Percentiles rank a stretch among this genome's conserved stretches.
These are phyloP conservation scores for Labeo catla DNA, from an alignment of 2,113 vertebrate species.

Conservation along the genomic window DNA sequence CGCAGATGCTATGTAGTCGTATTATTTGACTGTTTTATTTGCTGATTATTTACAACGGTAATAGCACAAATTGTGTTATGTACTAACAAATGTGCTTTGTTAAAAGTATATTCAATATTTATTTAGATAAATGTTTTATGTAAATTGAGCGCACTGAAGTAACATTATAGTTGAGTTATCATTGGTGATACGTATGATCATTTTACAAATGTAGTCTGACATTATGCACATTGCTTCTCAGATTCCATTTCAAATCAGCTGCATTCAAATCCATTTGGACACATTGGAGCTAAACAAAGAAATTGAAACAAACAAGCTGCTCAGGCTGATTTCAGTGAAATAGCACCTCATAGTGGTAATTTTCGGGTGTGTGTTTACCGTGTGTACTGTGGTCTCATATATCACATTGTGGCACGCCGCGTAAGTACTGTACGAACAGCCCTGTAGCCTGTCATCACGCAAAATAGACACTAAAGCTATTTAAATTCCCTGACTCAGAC, in stretches of 20 bases:
- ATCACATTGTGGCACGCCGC: not conserved
- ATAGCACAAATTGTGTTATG: not conserved
- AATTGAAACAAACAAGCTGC: not conserved
- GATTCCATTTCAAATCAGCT: not conserved
- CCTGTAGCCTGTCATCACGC: constrained; percentile 3
- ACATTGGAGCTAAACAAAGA: constrained; percentile 8
- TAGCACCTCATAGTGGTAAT: constrained; percentile 53
- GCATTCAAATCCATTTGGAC: not conserved
- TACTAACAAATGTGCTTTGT: not conserved
- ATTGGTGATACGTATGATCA: not conserved
- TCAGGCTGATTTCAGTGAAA: constrained; percentile 40
- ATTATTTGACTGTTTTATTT: not conserved
- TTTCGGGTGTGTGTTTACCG: not conserved
- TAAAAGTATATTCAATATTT: not conserved
- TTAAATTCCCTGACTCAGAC: constrained; percentile 30
- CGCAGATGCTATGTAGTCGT: not conserved
- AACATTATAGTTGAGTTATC: not conserved
- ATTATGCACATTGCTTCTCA: not conserved
- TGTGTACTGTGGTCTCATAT: not conserved
- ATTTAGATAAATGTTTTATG: not conserved
- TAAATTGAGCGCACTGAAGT: not conserved
- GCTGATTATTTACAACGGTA: not conserved
- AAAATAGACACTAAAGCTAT: constrained; percentile 35
- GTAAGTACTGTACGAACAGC: constrained; percentile 5
- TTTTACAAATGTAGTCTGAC: not conserved